Evolutionary conservation across 2,797 vertebrate genomes (phyloP), one percentile per base, ranked within the genome.

Genomic region (Paramormyrops hopkinsi): DNA sequence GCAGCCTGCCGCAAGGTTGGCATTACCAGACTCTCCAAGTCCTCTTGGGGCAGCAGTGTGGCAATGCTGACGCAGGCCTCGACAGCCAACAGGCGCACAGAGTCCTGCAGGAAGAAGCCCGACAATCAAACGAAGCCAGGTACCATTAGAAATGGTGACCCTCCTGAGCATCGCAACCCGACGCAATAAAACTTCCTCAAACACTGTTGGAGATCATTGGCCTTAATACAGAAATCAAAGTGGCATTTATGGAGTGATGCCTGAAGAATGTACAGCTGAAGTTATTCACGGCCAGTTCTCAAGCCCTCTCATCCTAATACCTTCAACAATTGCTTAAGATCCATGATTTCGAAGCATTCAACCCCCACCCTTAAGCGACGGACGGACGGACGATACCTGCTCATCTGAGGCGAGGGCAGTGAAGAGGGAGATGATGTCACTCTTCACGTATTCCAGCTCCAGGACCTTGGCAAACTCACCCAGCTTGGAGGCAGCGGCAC

Each of bases 11-110:
- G 96, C 84, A 97, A 94, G 6, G 97, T 97, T 48, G 97, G 96
- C 97, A 98, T 98, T 73, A 98, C 97, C 92, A 98, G 91, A 25
- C 95, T 94, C 92, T 98, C 97, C 88, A 98, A 93, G 91, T 98
- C 97, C 90, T 97, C 97, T 90, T 97, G 97, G 88, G 97, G 96
- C 90, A 98, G 93, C 90, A 98, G 94, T 33, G 96, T 97, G 86
- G 97, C 97, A 86, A 98, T 97, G 91, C 96, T 97, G 79, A 98
- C 97, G 88, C 97, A 97, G 62, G 97, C 97, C 92, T 98, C 97
- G 88, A 97, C 97, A 0, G 97, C 97, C 83, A 98, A 92, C 29
- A 98, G 95, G 4, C 97, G 96, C 90, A 98, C 97, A 1, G 97
- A 98, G 94, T 97, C 97, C 97, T 97, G 92, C 17, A 85, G 37